Base-by-base conservation (phyloP, 2,113 vertebrate species). In the Clupea harengus region DNA sequence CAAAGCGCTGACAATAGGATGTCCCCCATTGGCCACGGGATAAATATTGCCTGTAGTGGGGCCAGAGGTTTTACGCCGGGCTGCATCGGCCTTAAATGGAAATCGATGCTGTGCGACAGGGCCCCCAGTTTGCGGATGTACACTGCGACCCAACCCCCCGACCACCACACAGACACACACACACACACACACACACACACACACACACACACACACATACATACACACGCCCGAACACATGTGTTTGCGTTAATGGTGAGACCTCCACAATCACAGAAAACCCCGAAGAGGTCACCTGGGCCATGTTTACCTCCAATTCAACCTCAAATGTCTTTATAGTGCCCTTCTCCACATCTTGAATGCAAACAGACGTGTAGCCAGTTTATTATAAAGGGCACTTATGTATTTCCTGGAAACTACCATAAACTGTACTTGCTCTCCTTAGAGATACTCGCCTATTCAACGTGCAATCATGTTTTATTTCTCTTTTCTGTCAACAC, bases 61-160 rank as follows among this genome's bases (percentile, higher is more conserved):
- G 89, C 90, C 88, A 92, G 90, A 94, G 90, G 90, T 94, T 90
- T 84, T 82, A 67, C 82, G 86, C 90, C 89, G 90, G 90, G 92
- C 92, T 91, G 90, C 86, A 88, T 90, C 89, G 86, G 90, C 91
- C 93, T 92, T 93, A 94, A 95, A 92, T 94, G 94, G 92, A 94
- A 95, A 95, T 95, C 94, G 91, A 94, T 95, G 91, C 82, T 88
- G 89, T 90, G 91, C 91, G 83, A 89, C 85, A 82, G 90, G 90
- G 90, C 83, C 82, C 25, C 10, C 32, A 78, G 85, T 57, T 45
- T 60, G 64, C 20, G 80, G 86, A 88, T 81, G 85, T 86, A 67
- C 87, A 52, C 47, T 82, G 83, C 85, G 25, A n/a, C 25, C 20
- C 20, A n/a, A 67, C 64, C 25, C 22, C 1, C 4, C 6, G 6